A percentile compares a stretch with the other conserved stretches of the same genome.
Evolutionary conservation across 2,113 vertebrate genomes (phyloP).

Genomic region (Gorsachius goisagi): DNA sequence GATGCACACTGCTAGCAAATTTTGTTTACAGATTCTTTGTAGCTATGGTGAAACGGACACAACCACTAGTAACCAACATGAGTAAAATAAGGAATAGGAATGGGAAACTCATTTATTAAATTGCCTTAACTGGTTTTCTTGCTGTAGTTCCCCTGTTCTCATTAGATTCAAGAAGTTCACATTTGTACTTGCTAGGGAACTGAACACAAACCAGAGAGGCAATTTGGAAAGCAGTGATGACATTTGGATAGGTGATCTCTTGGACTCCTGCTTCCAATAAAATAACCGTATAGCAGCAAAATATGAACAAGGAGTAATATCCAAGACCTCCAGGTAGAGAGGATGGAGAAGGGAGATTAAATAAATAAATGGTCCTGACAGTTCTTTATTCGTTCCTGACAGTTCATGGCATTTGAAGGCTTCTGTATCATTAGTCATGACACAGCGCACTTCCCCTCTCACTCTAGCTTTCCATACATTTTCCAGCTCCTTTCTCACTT

Average conservation of each 20-base stretch:
- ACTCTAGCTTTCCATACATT: not conserved
- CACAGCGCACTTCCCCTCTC: not conserved
- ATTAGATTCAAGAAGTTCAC: not conserved
- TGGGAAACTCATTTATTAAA: not conserved
- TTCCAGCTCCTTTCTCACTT: not conserved
- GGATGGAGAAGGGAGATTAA: not conserved
- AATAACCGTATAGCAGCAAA: not conserved
- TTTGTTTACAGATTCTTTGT: not conserved
- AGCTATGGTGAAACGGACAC: not conserved
- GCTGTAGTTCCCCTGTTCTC: not conserved
- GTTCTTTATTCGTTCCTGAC: not conserved
- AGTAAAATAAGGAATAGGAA: not conserved
- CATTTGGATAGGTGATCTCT: not conserved
- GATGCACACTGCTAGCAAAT: not conserved
- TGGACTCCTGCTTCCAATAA: not conserved
- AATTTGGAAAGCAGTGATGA: not conserved
- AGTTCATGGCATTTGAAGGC: constrained; percentile 20
- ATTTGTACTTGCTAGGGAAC: not conserved
- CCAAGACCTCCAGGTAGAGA: not conserved
- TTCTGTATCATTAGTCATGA: constrained; percentile 16
- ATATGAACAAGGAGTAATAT: not conserved
- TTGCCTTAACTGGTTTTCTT: not conserved
- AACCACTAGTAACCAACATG: not conserved
- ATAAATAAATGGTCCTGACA: not conserved
- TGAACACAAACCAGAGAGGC: not conserved